phyloP scores from a whole-genome alignment of 2,888 invertebrate species.

The Molorchus minor region DNA sequence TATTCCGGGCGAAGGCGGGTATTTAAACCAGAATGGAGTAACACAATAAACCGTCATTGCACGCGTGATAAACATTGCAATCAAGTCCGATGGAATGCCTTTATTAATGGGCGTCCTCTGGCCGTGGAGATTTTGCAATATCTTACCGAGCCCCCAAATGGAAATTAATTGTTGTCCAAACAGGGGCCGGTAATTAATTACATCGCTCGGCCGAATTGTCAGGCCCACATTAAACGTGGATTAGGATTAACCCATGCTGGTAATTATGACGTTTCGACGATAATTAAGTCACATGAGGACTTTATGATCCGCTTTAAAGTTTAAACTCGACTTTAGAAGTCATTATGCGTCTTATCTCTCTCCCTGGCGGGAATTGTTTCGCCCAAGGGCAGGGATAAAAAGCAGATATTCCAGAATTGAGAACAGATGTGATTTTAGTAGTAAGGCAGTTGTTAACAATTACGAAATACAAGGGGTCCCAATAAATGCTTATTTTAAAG shows the following conservation, averaged over 20 bases:
- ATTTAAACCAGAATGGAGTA: constrained; percentile 43
- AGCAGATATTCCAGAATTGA: too few relatives aligned
- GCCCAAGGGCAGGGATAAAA: too few relatives aligned
- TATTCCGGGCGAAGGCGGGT: constrained; percentile 35
- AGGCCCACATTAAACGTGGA: constrained; percentile 42
- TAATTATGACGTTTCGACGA: constrained; percentile 4
- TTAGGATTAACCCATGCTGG: constrained; percentile 32
- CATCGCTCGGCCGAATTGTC: constrained; percentile 38
- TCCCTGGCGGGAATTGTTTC: constrained; percentile 15
- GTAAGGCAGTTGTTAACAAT: too few relatives aligned
- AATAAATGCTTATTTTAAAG: too few relatives aligned
- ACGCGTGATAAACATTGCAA: constrained; percentile 48
- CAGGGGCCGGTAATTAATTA: constrained; percentile 47
- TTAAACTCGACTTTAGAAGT: constrained; percentile 28
- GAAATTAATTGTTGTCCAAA: constrained; percentile 50
- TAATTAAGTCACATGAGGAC: constrained; percentile 16
- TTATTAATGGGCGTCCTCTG: constrained; percentile 46
- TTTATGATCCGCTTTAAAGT: constrained; percentile 22
- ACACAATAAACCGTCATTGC: constrained; percentile 45
- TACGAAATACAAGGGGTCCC: too few relatives aligned
- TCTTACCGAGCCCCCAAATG: constrained; percentile 45
- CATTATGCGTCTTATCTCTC: constrained; percentile 26
- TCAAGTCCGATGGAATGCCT: constrained; percentile 43
- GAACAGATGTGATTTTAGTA: too few relatives aligned
- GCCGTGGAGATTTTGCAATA: constrained; percentile 45